Evolutionary conservation across 2,888 invertebrate genomes (phyloP).

Genomic region (Cephus pulcher): DNA sequence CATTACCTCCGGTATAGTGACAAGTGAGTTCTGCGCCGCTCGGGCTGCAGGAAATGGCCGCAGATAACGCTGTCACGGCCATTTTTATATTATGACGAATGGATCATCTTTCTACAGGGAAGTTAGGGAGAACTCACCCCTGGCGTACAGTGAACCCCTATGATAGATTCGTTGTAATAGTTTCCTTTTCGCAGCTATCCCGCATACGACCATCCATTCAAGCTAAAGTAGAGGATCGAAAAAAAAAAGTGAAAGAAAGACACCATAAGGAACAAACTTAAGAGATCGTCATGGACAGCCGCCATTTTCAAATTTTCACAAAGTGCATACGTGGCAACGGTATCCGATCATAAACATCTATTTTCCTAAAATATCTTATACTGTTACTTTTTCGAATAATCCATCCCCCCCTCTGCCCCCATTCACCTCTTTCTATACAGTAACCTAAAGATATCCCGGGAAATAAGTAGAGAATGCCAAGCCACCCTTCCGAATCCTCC

Average conservation of each 20-base stretch:
- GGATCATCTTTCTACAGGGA: conserved; percentile 50
- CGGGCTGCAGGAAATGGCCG: conserved; percentile 61
- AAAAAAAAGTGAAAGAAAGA: not conserved
- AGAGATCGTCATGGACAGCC: not conserved
- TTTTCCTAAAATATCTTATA: not conserved
- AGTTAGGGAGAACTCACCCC: conserved; percentile 1
- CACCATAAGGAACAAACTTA: not conserved
- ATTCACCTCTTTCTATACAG: not conserved
- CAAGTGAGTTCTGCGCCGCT: conserved; percentile 55
- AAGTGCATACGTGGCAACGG: not conserved
- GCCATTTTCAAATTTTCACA: conserved; percentile 15
- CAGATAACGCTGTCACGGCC: conserved; percentile 63
- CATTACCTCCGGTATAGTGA: conserved; percentile 65
- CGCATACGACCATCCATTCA: not conserved
- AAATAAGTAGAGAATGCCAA: not conserved
- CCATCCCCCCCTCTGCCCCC: not conserved
- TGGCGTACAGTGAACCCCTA: conserved; percentile 10
- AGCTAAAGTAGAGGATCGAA: not conserved
- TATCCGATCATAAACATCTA: not conserved
- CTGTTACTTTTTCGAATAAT: not conserved
- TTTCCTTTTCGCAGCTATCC: conserved; percentile 11
- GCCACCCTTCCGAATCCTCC: not conserved
- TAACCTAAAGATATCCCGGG: not conserved
- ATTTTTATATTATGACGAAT: conserved; percentile 64
- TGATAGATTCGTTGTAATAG: conserved; percentile 45